Conservation (phyloP, 2,797 vertebrate species). For the Protosalanx chinensis region DNA sequence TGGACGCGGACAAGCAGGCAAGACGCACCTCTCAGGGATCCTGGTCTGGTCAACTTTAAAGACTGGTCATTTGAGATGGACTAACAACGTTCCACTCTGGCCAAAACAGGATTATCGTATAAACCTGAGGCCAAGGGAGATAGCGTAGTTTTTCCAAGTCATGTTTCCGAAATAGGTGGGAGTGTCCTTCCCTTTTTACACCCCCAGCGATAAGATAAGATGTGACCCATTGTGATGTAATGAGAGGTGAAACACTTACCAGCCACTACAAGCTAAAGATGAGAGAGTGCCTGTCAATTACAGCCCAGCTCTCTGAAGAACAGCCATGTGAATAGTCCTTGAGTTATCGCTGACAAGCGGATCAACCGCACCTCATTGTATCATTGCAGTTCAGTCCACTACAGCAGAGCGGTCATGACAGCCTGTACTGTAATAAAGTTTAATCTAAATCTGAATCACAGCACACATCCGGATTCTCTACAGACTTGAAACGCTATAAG, state of each 20-base stretch:
- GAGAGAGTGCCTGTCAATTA: neutral
- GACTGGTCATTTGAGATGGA: neutral
- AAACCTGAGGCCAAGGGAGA: too few species aligned
- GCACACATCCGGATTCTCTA: too few species aligned
- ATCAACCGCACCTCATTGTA: conserved; percentile 24
- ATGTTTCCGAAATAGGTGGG: neutral
- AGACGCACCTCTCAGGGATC: neutral
- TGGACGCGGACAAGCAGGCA: neutral
- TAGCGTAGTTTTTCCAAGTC: neutral
- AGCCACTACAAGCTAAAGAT: neutral
- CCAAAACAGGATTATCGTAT: too few species aligned
- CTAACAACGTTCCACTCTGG: neutral
- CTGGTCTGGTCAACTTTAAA: neutral
- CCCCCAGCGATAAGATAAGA: neutral
- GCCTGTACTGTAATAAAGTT: neutral
- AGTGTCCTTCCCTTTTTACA: neutral
- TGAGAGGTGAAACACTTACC: neutral
- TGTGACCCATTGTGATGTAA: neutral
- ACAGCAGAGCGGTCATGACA: neutral
- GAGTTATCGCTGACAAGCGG: conserved; percentile 30
- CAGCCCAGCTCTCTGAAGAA: neutral
- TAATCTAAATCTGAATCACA: neutral
- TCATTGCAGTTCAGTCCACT: conserved; percentile 19
- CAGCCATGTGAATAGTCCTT: conserved; percentile 6
- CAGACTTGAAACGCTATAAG: neutral